phyloP scores from a whole-genome alignment of 2,888 invertebrate species.

The Ochlodes sylvanus region DNA sequence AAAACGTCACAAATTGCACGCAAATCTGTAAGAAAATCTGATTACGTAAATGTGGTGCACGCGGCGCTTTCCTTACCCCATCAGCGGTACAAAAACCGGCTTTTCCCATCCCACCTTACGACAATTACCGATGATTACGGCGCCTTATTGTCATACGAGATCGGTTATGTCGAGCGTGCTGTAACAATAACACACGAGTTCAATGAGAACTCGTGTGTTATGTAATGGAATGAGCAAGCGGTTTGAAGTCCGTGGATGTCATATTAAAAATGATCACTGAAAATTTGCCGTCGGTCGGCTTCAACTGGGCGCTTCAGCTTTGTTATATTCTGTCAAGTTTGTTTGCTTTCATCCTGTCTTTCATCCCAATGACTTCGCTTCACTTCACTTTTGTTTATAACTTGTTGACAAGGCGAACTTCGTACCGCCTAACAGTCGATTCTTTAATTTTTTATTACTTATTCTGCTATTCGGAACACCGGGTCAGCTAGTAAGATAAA shows the following conservation, averaged over 20 bases:
- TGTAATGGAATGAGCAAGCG: neutral
- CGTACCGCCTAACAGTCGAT: no score
- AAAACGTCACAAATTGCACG: no score
- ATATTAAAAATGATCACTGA: neutral
- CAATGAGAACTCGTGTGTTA: neutral
- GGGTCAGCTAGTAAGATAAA: no score
- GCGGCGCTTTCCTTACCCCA: constrained; percentile 47
- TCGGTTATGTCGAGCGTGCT: constrained; percentile 58
- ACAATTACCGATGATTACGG: constrained; percentile 70
- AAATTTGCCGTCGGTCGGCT: neutral
- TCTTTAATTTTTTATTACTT: no score
- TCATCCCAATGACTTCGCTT: no score
- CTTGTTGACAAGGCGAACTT: no score
- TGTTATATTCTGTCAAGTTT: no score
- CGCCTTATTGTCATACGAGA: constrained; percentile 69
- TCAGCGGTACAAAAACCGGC: constrained; percentile 63
- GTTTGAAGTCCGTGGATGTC: neutral
- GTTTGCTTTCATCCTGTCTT: no score
- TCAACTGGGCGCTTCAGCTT: no score
- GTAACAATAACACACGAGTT: constrained; percentile 23
- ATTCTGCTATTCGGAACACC: no score
- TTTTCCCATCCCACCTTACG: constrained; percentile 71
- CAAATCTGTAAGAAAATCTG: constrained; percentile 56
- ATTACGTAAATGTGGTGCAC: constrained; percentile 77
- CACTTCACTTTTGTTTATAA: no score